Base-by-base conservation (phyloP, 1,140 invertebrate genomes). In the Papilio helenus region DNA sequence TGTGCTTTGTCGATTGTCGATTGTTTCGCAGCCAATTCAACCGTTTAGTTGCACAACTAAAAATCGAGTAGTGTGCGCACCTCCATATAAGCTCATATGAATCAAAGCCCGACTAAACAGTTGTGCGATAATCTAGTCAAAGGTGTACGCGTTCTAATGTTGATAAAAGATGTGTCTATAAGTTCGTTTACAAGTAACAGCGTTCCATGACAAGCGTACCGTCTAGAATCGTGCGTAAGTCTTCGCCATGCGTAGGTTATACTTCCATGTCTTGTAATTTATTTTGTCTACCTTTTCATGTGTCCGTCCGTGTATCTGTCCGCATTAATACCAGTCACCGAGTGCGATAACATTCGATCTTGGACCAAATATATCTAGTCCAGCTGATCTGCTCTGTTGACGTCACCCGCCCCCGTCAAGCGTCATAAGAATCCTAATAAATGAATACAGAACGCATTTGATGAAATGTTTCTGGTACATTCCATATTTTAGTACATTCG, bases 351-450 rank as follows among this genome's bases (percentile, higher is more conserved):
- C 55, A 49, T 72, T 71, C 29, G 73, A 79, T 82, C 81, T 82
- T 79, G 73, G 39, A 79, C 76, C 68, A 82, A 84, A 85, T 88
- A 88, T 83, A 84, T 86, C 79, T 79, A 79, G 80, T 84, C 81
- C 85, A 86, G 87, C 85, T 88, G 87, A 87, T 87, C 79, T 79
- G 26, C 65, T 46, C 61, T 16, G 74, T 76, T 81, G 76, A 80
- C 87, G 87, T 88, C 86, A 89, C 76, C 49, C 87, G 83, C 82
- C 84, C 79, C 79, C 83, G 78, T 76, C 58, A 72, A 79, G 82
- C 86, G 83, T 84, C 84, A 87, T 82, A 34, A 34, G 58, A 42
- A 73, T 76, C 80, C 71, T 83, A 84, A 83, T 85, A 84, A 82
- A 84, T 85, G 82, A 80, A 73, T 77, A 68, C 39, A 68, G 76